Conservation (phyloP, 2,113 vertebrate species). For the Mastomys natalensis region DNA sequence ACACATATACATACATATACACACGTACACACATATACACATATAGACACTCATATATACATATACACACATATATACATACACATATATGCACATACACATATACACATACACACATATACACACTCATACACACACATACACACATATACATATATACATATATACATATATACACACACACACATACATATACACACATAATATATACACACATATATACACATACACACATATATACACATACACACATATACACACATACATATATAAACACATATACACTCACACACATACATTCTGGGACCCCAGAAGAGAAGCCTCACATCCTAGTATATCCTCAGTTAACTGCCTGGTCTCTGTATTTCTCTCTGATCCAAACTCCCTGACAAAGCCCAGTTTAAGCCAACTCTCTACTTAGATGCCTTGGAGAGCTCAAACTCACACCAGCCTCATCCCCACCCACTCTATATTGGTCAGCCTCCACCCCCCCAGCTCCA, state of each 20-base stretch:
- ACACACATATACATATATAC: no score
- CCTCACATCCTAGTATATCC: not conserved
- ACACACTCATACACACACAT: not conserved
- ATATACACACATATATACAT: no score
- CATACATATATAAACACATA: no score
- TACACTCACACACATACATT: no score
- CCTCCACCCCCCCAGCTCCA: not conserved
- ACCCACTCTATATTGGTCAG: not conserved
- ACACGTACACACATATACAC: not conserved
- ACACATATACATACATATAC: no score
- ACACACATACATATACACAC: no score
- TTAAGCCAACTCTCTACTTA: not conserved
- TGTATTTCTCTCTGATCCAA: not conserved
- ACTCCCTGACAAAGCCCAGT: not conserved
- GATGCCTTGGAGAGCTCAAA: not conserved
- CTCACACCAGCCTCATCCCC: not conserved
- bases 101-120: not conserved
- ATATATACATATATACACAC: no score
- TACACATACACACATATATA: no score
- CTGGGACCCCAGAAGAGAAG: not conserved
- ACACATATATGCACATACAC: no score
- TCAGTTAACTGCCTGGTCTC: not conserved
- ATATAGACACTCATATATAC: accelerated
- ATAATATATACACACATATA: no score
- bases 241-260: no score